phyloP scores from a whole-genome alignment of 2,113 vertebrate species.

The Oxyura jamaicensis region DNA sequence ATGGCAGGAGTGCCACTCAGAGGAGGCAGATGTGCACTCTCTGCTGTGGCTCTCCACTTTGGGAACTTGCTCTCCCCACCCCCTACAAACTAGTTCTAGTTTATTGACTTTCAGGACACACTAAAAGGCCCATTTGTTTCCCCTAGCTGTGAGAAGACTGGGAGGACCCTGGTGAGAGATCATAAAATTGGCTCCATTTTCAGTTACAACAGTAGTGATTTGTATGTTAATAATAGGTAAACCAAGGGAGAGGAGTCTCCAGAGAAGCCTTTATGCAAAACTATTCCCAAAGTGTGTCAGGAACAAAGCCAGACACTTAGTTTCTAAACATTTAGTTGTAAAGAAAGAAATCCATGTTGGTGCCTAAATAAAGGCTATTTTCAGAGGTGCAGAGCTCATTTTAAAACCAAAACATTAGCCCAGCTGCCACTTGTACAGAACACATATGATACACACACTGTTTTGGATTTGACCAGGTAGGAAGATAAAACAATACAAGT shows the following conservation, averaged over 20 bases:
- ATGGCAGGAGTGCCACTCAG: neutral
- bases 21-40: neutral
- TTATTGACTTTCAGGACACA: neutral
- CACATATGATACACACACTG: neutral
- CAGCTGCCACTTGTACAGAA: neutral
- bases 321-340: neutral
- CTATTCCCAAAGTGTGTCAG: neutral
- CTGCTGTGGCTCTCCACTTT: neutral
- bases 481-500: neutral
- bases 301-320: neutral
- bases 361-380: neutral
- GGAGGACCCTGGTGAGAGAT: neutral
- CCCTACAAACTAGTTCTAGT: neutral
- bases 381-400: neutral
- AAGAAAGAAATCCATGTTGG: neutral
- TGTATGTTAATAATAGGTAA: conserved; percentile 27
- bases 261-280: neutral
- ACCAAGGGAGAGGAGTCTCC: neutral
- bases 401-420: neutral
- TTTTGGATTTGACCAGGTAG: neutral
- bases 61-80: neutral
- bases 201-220: conserved; percentile 1
- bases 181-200: conserved; percentile 13
- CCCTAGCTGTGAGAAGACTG: neutral
- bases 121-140: conserved; percentile 37